Evolutionary conservation across 2,113 vertebrate genomes (phyloP), one percentile per base, ranked within the genome.

Genomic region (Chaetodon trifascialis): DNA sequence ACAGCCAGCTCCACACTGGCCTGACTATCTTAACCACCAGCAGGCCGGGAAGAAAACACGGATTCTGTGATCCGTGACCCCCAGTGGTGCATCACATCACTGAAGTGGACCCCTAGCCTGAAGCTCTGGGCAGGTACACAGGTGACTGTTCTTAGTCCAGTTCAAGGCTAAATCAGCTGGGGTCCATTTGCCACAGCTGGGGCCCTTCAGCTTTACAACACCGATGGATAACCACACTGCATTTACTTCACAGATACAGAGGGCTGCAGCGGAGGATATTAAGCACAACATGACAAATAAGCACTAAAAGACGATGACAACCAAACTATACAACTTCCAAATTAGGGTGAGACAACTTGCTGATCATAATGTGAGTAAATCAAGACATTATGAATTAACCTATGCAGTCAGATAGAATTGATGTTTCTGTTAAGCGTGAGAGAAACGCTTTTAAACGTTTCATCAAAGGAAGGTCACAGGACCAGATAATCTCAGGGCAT

Each of bases 11-110:
- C 52, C 16, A 12, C 79, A 52, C 30, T 49, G 15, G 63, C 68
- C 80, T 49, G 62, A 49, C 79, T 51, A 66, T 90, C 77, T 86
- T 66, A 70, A 72, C 74, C 79, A 85, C 44, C 68, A 85, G 75
- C 54, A 62, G 73, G 80, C 25, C 60, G 9, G 68, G 85, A 56
- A 56, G 47, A 66, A 78, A 76, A 89, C 80, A 83, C 12, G 36
- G 76, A 56, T 69, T 38, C 76, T 91, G 58, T 91, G 83, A 91
- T 89, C 88, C 30, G 3, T 63, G 72, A 81, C 73, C 77, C 84
- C 85, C 80, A 66, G 16, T 17, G 74, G 86, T 63, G 89, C 82
- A 58, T 82, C 76, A 76, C 79, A 88, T 83, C 75, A 77, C 51
- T 89, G 73, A 74, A 85, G 84, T 83, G 70, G 75, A 81, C 78